phyloP scores from a whole-genome alignment of 2,113 vertebrate genomes.

The Chrysemys picta region DNA sequence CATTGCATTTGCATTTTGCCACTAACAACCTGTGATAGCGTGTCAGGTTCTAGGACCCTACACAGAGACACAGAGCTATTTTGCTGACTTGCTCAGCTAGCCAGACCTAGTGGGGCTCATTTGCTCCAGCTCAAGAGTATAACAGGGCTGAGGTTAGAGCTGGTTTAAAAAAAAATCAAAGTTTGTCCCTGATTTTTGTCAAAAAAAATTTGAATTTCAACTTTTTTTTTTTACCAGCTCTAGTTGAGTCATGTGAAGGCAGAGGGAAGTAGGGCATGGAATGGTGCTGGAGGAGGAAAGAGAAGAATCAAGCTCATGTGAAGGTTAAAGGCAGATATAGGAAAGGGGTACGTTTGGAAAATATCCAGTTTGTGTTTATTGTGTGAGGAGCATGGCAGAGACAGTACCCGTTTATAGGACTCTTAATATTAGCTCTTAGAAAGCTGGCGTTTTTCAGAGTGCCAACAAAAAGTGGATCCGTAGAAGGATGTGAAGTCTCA shows the following conservation, averaged over 20 bases:
- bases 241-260: slow-evolving; percentile 16
- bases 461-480: slow-evolving; percentile 43
- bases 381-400: slow-evolving; percentile 26
- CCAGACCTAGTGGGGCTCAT: not conserved
- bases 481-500: slow-evolving; percentile 34
- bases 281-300: not conserved
- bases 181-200: not conserved
- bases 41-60: not conserved
- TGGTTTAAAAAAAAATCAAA: not conserved
- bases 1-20: not conserved
- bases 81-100: slow-evolving; percentile 19
- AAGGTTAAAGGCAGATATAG: slow-evolving; percentile 3
- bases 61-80: slow-evolving; percentile 7
- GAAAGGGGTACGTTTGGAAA: slow-evolving; percentile 56
- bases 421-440: not conserved
- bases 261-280: not conserved
- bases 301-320: not conserved
- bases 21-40: not conserved
- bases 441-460: slow-evolving; percentile 61
- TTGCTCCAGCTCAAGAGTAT: not conserved
- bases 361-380: slow-evolving; percentile 45
- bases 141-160: not conserved
- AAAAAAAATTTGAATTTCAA: not conserved
- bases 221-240: not conserved
- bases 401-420: slow-evolving; percentile 56